phyloP scores from a whole-genome alignment of 2,888 invertebrate species.

The Tetheella fluctuosa region DNA sequence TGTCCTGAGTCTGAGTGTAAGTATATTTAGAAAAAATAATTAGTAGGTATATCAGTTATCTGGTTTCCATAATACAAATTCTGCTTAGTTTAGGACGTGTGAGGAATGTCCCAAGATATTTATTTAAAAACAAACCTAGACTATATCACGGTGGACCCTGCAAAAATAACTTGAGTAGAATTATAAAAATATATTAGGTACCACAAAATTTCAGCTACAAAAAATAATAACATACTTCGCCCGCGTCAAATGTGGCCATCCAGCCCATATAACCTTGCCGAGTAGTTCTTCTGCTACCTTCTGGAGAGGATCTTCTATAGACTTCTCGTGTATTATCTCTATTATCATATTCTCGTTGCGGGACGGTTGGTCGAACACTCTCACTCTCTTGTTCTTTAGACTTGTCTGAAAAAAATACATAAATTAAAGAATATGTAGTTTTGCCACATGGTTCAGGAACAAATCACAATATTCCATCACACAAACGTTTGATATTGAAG shows the following conservation, averaged over 20 bases:
- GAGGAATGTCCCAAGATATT: too few species aligned
- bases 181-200: neutral
- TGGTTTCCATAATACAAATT: too few species aligned
- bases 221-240: constrained; percentile 85
- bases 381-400: constrained; percentile 88
- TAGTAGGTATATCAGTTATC: too few species aligned
- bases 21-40: too few species aligned
- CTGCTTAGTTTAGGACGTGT: too few species aligned
- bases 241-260: constrained; percentile 97
- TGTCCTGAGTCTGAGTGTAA: too few species aligned
- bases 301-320: constrained; percentile 68
- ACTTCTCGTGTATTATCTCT: constrained; percentile 75
- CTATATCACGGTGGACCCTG: too few species aligned
- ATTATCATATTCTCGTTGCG: constrained; percentile 93
- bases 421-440: neutral
- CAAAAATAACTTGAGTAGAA: too few species aligned
- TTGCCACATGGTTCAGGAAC: too few species aligned
- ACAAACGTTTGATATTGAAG: too few species aligned
- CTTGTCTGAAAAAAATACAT: constrained; percentile 81
- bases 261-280: constrained; percentile 90
- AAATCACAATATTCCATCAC: too few species aligned
- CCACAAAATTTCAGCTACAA: neutral
- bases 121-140: too few species aligned
- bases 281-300: constrained; percentile 86
- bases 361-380: constrained; percentile 94